Conservation (phyloP, 2,888 invertebrate genomes). For the Clostera curtula region DNA sequence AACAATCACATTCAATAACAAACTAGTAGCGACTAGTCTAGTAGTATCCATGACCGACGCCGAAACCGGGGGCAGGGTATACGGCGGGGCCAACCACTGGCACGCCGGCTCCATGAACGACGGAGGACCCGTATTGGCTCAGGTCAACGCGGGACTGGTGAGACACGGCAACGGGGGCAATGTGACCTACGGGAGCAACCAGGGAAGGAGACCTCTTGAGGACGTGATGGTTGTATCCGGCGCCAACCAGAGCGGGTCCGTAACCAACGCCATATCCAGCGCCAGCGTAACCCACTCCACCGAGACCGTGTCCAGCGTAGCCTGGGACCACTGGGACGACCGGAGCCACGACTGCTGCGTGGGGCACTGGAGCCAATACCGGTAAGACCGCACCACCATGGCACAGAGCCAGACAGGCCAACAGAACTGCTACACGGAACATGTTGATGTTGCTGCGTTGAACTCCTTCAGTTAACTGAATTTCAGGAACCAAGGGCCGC, state of each 20-base stretch:
- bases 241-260: conserved; percentile 4
- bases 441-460: conserved; percentile 27
- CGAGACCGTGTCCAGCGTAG: too few relatives aligned
- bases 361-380: conserved; percentile 32
- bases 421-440: conserved; percentile 35
- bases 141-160: conserved; percentile 71
- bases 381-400: conserved; percentile 43
- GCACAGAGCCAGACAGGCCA: conserved; percentile 37
- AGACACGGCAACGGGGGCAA: conserved; percentile 54
- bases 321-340: too few relatives aligned
- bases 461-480: conserved; percentile 34
- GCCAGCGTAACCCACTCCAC: too few relatives aligned
- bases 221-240: conserved; percentile 37
- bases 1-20: too few relatives aligned
- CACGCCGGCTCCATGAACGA: conserved; percentile 28
- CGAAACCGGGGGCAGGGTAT: conserved; percentile 31
- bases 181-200: conserved; percentile 11
- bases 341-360: conserved; percentile 36
- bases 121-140: too few relatives aligned
- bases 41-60: conserved; percentile 30
- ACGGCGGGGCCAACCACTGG: conserved; percentile 36
- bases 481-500: too few relatives aligned
- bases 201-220: conserved; percentile 50
- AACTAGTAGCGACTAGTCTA: too few relatives aligned
- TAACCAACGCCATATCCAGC: not conserved